phyloP scores from a whole-genome alignment of 2,888 invertebrate species.

The Brachylomia viminalis region DNA sequence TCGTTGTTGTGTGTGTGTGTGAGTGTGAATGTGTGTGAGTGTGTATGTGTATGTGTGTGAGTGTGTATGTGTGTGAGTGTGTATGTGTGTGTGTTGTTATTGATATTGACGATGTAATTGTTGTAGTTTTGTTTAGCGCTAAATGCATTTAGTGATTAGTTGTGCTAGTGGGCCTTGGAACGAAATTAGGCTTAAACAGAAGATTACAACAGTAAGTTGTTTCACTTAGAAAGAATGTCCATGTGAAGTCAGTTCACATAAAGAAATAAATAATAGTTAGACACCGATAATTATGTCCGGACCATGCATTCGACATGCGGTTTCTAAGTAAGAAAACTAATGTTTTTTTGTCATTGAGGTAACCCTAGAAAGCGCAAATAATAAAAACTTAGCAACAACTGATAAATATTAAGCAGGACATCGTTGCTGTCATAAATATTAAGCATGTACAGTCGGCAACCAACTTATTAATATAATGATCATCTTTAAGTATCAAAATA shows the following conservation, averaged over 20 bases:
- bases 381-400: conserved; percentile 56
- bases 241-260: conserved; percentile 45
- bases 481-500: neutral
- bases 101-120: too few relatives aligned
- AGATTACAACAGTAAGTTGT: conserved; percentile 41
- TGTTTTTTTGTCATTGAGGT: conserved; percentile 57
- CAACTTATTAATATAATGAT: neutral
- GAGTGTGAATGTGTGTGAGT: neutral
- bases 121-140: neutral
- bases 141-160: neutral
- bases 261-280: conserved; percentile 16
- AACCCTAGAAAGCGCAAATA: conserved; percentile 62
- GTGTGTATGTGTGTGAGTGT: neutral
- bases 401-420: conserved; percentile 48
- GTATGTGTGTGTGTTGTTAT: neutral
- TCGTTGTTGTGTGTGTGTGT: too few relatives aligned
- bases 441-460: conserved; percentile 52
- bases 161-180: neutral
- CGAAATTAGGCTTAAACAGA: conserved; percentile 21
- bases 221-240: conserved; percentile 58
- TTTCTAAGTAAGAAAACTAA: conserved; percentile 60
- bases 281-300: conserved; percentile 43
- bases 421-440: conserved; percentile 24
- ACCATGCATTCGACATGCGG: conserved; percentile 62
- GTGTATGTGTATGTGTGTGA: neutral